Evolutionary conservation across 2,888 invertebrate species (phyloP).

Genomic region (Lacanobia wlatinum): DNA sequence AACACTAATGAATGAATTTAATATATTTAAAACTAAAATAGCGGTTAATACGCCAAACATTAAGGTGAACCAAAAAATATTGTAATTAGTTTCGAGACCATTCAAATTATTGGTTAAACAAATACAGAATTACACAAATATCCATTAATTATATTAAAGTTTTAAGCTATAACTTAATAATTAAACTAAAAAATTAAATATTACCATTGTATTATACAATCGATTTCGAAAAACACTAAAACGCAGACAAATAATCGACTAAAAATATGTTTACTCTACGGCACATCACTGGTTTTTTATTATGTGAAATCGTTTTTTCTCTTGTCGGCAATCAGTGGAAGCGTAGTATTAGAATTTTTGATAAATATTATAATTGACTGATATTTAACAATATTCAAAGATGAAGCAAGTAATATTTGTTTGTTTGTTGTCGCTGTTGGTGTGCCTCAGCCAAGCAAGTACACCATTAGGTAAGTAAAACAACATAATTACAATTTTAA

Average conservation of each 20-base stretch:
- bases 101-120: too few species aligned
- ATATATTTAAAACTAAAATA: too few species aligned
- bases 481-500: conserved; percentile 46
- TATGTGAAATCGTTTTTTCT: conserved; percentile 62
- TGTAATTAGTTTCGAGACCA: too few species aligned
- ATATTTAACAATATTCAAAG: conserved; percentile 59
- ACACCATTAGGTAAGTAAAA: conserved; percentile 72
- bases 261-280: conserved; percentile 35
- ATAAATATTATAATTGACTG: conserved; percentile 58
- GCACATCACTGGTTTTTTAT: conserved; percentile 53
- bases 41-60: too few species aligned
- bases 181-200: too few species aligned
- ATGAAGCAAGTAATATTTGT: conserved; percentile 85
- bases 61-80: too few species aligned
- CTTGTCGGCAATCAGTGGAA: conserved; percentile 67
- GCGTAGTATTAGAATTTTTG: conserved; percentile 62
- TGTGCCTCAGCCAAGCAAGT: conserved; percentile 76
- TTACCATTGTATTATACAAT: too few species aligned
- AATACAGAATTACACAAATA: too few species aligned
- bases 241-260: conserved; percentile 45
- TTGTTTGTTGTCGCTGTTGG: conserved; percentile 81
- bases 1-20: too few species aligned
- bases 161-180: too few species aligned
- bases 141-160: too few species aligned
- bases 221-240: background rate